Base-by-base conservation (phyloP, 2,113 vertebrate genomes). In the Mormoops blainvillei region DNA sequence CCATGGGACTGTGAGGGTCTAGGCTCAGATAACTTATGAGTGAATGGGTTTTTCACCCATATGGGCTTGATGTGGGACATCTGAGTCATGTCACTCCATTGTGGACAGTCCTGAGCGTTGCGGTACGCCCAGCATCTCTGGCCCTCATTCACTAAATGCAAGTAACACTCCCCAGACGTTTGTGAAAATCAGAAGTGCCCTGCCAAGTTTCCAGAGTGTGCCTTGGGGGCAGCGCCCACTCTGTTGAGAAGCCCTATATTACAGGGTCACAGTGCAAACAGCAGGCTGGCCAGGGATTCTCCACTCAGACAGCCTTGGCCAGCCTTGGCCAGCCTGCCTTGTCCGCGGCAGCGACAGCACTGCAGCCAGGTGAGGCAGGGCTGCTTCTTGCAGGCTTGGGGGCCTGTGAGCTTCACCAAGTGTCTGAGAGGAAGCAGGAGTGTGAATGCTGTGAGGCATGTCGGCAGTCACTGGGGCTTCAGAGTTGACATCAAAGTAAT, bases 401-500 rank as follows among this genome's bases (percentile, higher is more conserved):
- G 50, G 2, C 3, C 4, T 14, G 61, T 38, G 41, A 20, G 33
- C 50, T n/a, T 45, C 4, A 41, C 33, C 50, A 61, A 10, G 58
- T 8, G 52, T 56, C 38, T 20, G 24, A 24, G 71, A 28, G n/a
- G 61, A 67, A 31, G 19, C 22, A 4, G n/a, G 1, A 56, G 61
- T 14, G 4, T 20, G 33, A 6, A 11, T 1, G 0, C 58, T 14
- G 38, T 2, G 26, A 43, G 31, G n/a, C 31, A 9, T 0, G 13
- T 14, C 2, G 2, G 28, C 3, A 1, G n/a, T 24, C 65, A 22
- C 9, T 7, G 43, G 16, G 54, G 3, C 61, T 68, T 58, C 36
- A 52, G 73, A 52, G 22, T 43, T 20, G 13, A 36, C 36, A 0
- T 19, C 3, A 38, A 28, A 15, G 88, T 63, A 56, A 67, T 20